Evolutionary conservation across 1,140 invertebrate genomes (phyloP).

Genomic region (Brachionus asplanchnoidis): DNA sequence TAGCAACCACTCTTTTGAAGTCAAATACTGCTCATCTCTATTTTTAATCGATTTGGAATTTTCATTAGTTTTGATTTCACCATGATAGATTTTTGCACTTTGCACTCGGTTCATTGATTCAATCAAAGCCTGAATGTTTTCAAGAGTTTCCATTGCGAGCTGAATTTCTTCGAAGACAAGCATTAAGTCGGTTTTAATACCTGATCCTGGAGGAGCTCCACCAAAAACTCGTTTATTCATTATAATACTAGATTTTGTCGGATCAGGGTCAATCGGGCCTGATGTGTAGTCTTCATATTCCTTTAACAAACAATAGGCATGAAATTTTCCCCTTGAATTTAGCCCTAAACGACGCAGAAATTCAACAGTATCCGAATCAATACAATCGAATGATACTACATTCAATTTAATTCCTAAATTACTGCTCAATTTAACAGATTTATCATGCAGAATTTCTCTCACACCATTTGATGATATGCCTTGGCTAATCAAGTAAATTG

Average conservation of each 20-base stretch:
- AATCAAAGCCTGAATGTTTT: conserved; percentile 51
- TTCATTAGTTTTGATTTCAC: neutral
- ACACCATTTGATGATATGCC: conserved; percentile 51
- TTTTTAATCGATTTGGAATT: neutral
- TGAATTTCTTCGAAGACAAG: conserved; percentile 56
- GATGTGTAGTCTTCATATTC: conserved; percentile 54
- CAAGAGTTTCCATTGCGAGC: conserved; percentile 50
- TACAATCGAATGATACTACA: conserved; percentile 55
- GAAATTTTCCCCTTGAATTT: conserved; percentile 50
- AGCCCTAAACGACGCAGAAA: conserved; percentile 49
- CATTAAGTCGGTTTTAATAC: conserved; percentile 54
- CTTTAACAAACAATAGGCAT: conserved; percentile 56
- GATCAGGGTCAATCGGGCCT: conserved; percentile 46
- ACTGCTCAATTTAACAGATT: conserved; percentile 41
- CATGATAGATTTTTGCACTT: neutral
- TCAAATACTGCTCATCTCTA: conserved; percentile 53
- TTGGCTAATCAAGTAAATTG: conserved; percentile 55
- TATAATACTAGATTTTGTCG: conserved; percentile 53
- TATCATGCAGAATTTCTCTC: conserved; percentile 49
- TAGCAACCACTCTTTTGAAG: conserved; percentile 53
- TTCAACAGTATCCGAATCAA: conserved; percentile 49
- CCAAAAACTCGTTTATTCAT: conserved; percentile 54
- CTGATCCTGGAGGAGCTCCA: conserved; percentile 53
- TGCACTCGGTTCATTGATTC: conserved; percentile 49
- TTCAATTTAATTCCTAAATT: conserved; percentile 46